Evolutionary conservation across 2,113 vertebrate genomes (phyloP).

Genomic region (Burhinus bistriatus): DNA sequence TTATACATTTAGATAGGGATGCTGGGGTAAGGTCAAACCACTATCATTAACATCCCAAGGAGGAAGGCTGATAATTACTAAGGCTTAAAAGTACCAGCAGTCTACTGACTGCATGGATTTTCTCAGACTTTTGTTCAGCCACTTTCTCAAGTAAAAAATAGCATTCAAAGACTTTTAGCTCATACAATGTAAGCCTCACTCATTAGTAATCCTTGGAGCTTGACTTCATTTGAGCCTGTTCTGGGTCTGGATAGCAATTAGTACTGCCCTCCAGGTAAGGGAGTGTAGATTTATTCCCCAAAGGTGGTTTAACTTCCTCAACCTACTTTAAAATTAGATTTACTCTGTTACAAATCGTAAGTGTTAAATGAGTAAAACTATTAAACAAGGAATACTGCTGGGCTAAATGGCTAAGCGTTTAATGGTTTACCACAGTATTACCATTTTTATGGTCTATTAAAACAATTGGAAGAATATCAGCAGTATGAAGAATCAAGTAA

Average conservation of each 20-base stretch:
- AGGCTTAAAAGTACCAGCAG: slow-evolving; percentile 53
- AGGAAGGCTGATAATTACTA: slow-evolving; percentile 56
- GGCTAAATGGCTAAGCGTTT: slow-evolving; percentile 75
- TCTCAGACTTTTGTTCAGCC: slow-evolving; percentile 57
- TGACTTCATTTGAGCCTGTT: slow-evolving; percentile 60
- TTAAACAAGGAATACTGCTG: slow-evolving; percentile 76
- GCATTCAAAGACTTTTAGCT: slow-evolving; percentile 60
- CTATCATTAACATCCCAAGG: slow-evolving; percentile 63
- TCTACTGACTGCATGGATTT: slow-evolving; percentile 43
- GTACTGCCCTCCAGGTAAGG: slow-evolving; percentile 61
- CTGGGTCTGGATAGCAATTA: slow-evolving; percentile 49
- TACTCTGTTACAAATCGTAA: slow-evolving; percentile 73
- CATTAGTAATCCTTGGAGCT: slow-evolving; percentile 66
- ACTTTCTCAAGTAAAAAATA: slow-evolving; percentile 55
- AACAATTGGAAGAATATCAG: slow-evolving; percentile 71
- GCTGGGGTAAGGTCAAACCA: slow-evolving; percentile 59
- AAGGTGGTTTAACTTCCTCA: slow-evolving; percentile 62
- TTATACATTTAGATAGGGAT: slow-evolving; percentile 55
- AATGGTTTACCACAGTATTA: slow-evolving; percentile 71
- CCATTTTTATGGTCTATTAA: slow-evolving; percentile 78
- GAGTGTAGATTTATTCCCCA: slow-evolving; percentile 51
- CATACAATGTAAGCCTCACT: slow-evolving; percentile 28
- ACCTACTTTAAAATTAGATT: slow-evolving; percentile 77
- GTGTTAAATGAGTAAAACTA: slow-evolving; percentile 75
- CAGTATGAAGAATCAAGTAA: slow-evolving; percentile 70